Evolutionary conservation across 2,888 invertebrate species (phyloP), one percentile per base, ranked within the genome.

Genomic region (Caenorhabditis sp.): DNA sequence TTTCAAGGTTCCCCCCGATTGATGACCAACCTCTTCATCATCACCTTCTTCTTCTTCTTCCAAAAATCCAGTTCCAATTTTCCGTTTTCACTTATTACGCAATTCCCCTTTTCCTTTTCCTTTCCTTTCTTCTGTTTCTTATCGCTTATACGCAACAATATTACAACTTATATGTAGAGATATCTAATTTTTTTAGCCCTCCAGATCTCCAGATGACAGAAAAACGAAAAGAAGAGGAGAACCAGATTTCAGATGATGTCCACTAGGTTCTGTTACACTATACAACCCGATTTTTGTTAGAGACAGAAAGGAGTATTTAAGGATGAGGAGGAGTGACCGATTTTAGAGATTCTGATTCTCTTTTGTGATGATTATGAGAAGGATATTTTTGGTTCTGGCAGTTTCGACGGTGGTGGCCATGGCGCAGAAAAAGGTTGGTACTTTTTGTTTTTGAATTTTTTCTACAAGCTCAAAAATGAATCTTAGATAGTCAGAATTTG

Each of bases 241-340:
- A 77, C 69, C 77, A 69, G 69, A 77, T 77, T 28, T 70, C 54
- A 31, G 51, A 35, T 22, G 22, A 66, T 58, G 56, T 22, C 66
- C 56, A 51, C 51, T 19, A 77, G 77, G 77, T 77, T 77, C 63
- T 77, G 77, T 77, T 77, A 77, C 77, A 77, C 77, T 44, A 19
- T 24, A 61, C 16, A 76, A 69, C 69, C 69, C 69, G 76, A 54
- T 61, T 68, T 38, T 38, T 2, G 38, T 6, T 6, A 8, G 31
- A 35, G 31, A 35, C 10, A 5, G 28, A 22, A n/a, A 44, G 12
- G 38, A 70, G 77, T 77, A 77, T 77, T 77, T 77, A 77, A 77
- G 24, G 70, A 12, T 44, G 63, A 24, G 4, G 41, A n/a, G 3
- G 44, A 70, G 31, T 77, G 77, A 77, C 77, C 77, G 63, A 77